Evolutionary conservation across 2,113 vertebrate species (phyloP).

Genomic region (Aptenodytes patagonicus): DNA sequence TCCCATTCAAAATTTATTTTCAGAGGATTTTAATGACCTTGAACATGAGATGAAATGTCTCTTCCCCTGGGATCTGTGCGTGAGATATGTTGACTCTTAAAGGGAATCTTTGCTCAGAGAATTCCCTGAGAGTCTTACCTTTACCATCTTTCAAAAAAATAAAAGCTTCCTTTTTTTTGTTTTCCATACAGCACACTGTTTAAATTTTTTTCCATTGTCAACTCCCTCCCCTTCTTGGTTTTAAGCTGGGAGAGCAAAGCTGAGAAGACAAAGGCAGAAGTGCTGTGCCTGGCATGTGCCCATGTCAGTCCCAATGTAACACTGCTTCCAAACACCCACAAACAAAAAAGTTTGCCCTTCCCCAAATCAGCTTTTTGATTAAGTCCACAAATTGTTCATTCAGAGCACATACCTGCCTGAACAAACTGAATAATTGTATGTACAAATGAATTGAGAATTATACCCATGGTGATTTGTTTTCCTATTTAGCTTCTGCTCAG

Average conservation of each 20-base stretch:
- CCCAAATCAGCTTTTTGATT: background rate
- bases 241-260: background rate
- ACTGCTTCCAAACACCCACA: background rate
- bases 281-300: background rate
- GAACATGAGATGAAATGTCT: slow-evolving; percentile 24
- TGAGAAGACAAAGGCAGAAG: background rate
- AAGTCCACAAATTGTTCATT: background rate
- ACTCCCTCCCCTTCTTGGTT: background rate
- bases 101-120: slow-evolving; percentile 24
- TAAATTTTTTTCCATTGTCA: background rate
- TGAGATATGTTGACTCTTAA: slow-evolving; percentile 36
- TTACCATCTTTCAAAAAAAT: slow-evolving; percentile 27
- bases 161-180: background rate
- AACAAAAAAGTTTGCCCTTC: background rate
- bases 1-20: slow-evolving; percentile 49
- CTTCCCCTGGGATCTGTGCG: slow-evolving; percentile 17
- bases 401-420: background rate
- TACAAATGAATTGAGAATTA: background rate
- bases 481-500: background rate
- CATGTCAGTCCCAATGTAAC: background rate
- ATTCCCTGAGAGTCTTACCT: slow-evolving; percentile 22
- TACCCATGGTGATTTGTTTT: background rate
- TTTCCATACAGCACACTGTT: background rate
- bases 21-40: slow-evolving; percentile 53
- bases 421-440: background rate